Evolutionary conservation across 2,888 invertebrate genomes (phyloP).

Genomic region (Parochlus steinenii): DNA sequence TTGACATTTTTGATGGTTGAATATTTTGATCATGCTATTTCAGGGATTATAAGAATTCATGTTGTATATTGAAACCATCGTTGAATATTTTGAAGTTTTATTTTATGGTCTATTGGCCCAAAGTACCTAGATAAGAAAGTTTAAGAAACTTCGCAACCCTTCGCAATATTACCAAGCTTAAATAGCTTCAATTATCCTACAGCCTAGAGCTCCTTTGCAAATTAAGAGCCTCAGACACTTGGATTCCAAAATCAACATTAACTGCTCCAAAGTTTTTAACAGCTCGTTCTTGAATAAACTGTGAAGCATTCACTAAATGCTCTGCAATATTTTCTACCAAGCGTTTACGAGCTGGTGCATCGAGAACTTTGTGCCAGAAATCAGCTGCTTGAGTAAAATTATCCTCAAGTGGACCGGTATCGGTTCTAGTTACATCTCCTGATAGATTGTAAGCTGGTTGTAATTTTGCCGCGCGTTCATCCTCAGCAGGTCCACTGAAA

Average conservation of each 20-base stretch:
- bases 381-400: conserved; percentile 63
- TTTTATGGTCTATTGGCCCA: too few relatives aligned
- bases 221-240: too few relatives aligned
- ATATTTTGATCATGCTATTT: too few relatives aligned
- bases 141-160: too few relatives aligned
- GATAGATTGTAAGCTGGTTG: conserved; percentile 46
- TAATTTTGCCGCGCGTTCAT: conserved; percentile 40
- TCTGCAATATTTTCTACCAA: conserved; percentile 58
- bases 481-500: conserved; percentile 62
- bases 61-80: too few relatives aligned
- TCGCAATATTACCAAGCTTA: too few relatives aligned
- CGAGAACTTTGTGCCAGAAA: conserved; percentile 63
- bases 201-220: too few relatives aligned
- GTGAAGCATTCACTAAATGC: conserved; percentile 54
- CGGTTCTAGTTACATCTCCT: conserved; percentile 44
- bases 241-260: conserved; percentile 49
- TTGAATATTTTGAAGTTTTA: too few relatives aligned
- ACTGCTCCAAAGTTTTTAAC: conserved; percentile 61
- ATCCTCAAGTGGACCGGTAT: conserved; percentile 49
- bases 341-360: conserved; percentile 46
- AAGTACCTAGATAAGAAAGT: too few relatives aligned
- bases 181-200: too few relatives aligned
- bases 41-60: too few relatives aligned
- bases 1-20: too few relatives aligned
- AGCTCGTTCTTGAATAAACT: conserved; percentile 67